Percentiles rank a stretch among this genome's conserved stretches.
Evolutionary conservation across 2,888 invertebrate species (phyloP).

Genomic region (Prosopocoilus inquinatus): DNA sequence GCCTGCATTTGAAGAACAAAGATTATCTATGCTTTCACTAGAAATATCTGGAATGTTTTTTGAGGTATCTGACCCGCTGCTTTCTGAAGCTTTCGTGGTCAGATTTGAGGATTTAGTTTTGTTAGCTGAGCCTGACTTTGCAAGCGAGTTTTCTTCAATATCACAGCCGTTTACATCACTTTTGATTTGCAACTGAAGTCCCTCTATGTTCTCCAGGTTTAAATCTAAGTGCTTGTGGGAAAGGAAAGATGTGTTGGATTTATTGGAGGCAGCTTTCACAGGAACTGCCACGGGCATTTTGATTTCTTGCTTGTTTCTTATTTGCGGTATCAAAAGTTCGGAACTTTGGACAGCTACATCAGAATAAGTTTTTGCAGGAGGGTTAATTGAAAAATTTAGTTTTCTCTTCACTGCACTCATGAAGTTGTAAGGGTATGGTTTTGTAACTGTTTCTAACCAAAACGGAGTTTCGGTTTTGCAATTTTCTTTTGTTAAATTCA

Average conservation of each 20-base stretch:
- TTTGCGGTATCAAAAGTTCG: conserved; percentile 2
- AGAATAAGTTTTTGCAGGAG: conserved; percentile 25
- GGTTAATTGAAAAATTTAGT: conserved; percentile 42
- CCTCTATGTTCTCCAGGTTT: conserved; percentile 35
- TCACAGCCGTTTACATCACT: conserved; percentile 18
- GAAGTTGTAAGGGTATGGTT: conserved; percentile 60
- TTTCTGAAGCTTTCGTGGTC: conserved; percentile 27
- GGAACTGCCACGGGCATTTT: conserved; percentile 9
- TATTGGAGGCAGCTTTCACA: neutral
- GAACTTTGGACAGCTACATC: conserved; percentile 31
- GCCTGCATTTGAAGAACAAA: conserved; percentile 5
- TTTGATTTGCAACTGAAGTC: conserved; percentile 30
- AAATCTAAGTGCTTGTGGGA: conserved; percentile 39
- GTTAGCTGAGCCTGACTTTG: neutral
- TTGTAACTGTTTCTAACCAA: conserved; percentile 48
- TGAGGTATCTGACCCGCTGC: conserved; percentile 48
- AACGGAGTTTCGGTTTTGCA: conserved; percentile 28
- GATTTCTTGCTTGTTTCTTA: conserved; percentile 12
- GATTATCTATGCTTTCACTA: conserved; percentile 33
- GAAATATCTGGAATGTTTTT: conserved; percentile 50
- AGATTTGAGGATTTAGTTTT: conserved; percentile 10
- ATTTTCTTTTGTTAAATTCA: neutral
- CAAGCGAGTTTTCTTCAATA: conserved; percentile 11
- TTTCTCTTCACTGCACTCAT: conserved; percentile 61
- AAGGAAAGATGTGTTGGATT: conserved; percentile 29